These are phyloP conservation scores for Heterotilapia buettikoferi DNA, from an alignment of 2,113 vertebrate genomes.

Conservation along the genomic window DNA sequence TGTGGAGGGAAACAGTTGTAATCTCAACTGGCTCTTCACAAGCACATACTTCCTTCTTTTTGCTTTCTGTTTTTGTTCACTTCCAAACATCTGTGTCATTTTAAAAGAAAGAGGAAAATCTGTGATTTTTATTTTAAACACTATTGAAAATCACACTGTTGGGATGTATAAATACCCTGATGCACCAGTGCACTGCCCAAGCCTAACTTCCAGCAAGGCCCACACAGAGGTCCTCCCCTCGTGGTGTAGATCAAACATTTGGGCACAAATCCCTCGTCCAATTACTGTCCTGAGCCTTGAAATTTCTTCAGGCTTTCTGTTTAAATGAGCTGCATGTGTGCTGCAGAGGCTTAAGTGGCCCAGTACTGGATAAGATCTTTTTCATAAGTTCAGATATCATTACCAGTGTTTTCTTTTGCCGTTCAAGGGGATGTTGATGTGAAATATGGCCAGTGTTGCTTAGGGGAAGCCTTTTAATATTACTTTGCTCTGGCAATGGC, in stretches of 20 bases:
- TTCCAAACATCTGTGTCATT: not conserved
- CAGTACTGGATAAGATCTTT: not conserved
- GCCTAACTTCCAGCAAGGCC: not conserved
- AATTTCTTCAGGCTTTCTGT: not conserved
- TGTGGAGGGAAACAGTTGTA: not conserved
- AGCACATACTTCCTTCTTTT: not conserved
- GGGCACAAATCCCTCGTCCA: not conserved
- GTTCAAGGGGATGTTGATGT: conserved; percentile 6
- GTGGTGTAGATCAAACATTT: not conserved
- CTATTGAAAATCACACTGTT: not conserved
- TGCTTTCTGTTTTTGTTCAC: not conserved
- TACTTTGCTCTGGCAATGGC: not conserved
- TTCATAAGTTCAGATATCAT: not conserved
- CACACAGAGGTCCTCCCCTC: not conserved
- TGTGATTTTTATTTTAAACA: not conserved
- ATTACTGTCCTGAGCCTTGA: not conserved
- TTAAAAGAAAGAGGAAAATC: not conserved
- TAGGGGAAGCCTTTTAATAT: not conserved
- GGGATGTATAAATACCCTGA: not conserved
- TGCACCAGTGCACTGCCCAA: not conserved
- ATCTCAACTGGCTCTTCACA: not conserved
- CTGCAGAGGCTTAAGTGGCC: not conserved
- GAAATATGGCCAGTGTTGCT: conserved; percentile 21
- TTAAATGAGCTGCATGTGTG: not conserved
- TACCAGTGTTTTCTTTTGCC: not conserved